Evolutionary conservation across 30 jellyfish, hydroid and myxozoan genomes (phyloP), one percentile per base, ranked within the genome.

Genomic region (Hydra vulgaris): DNA sequence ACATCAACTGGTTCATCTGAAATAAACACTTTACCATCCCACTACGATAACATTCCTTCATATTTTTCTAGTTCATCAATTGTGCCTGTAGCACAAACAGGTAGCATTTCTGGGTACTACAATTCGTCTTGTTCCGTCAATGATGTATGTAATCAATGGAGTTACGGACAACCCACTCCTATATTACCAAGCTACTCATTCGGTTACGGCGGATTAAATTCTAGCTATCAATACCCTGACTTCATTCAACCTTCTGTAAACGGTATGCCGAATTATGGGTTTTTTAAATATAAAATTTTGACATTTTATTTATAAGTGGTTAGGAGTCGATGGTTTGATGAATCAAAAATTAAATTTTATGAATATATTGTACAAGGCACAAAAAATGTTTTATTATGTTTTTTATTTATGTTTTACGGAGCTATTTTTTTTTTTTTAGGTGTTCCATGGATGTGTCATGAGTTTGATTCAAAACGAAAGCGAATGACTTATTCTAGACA

Each of bases 401-500:
- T n/a, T n/a, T n/a, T n/a, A n/a, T n/a, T n/a, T 40, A 3, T 40
- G 61, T 40, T 5, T 3, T 40, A 12, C 12, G 12, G 12, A 3
- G 61, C 12, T 40, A 3, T 40, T 12, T 40, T 40, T 3, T 12
- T 40, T 40, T 40, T 40, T 18, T 19, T 66, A 84, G 98, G 94
- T 22, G 95, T 87, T 26, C 98, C 98, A 0, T 92, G 98, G 98
- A 27, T 92, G 19, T 92, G 96, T 72, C 92, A 96, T 0, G 98
- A 92, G 25, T 91, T 87, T 71, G 98, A 92, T 74, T 83, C 98
- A 23, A 92, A 92, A 84, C 86, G 98, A 80, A 92, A 92, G 82
- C 91, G 98, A 25, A 92, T 92, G 98, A 92, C 98, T n/a, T 92
- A 92, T 25, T 92, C 98, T 18, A 55, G 98, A 74, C 88, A 92